Base-by-base conservation (phyloP, 2,113 vertebrate genomes). In the Chroicocephalus ridibundus region DNA sequence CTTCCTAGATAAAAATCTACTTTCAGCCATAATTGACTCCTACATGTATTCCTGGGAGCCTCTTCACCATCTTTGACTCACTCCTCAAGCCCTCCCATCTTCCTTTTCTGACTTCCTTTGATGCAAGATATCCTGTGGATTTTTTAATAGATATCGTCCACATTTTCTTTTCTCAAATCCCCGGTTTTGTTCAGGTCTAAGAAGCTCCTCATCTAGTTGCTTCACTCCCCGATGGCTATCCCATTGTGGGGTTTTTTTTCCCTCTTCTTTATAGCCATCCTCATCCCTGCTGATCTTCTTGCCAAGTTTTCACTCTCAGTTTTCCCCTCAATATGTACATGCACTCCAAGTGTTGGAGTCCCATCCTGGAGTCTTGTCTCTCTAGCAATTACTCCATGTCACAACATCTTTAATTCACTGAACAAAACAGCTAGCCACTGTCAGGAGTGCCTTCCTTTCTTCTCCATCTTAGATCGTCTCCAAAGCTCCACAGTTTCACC, bases 1-100 rank as follows among this genome's bases (percentile, higher is more conserved):
- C 49, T 80, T 85, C 66, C 61, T 47, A 65, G 62, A 82, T 47
- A 92, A 88, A 93, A 90, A 82, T 49, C 61, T 85, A 57, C 85
- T 88, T 88, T 65, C 75, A 90, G n/a, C 52, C 31, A 85, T 93
- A 78, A 81, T 46, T 86, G 58, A 86, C 75, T 88, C 79, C 75
- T 90, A 93, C 82, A 86, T 0, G 0, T 82, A 92, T 61, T 88
- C 44, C 62, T 86, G 49, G 61, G 58, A 0, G 4, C 70, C 66
- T 90, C 91, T 88, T 90, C 82, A 94, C 32, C 36, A 58, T 88
- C 44, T 86, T 93, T 88, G 91, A 83, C 66, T 95, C 54, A 60
- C 19, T 92, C 40, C 15, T 6, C 24, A 90, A 82, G 58, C 27
- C 27, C 34, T 79, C 7, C 14, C 15, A 11, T 82, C 66, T 78